These are phyloP conservation scores for Rynchops niger DNA, from an alignment of 2,113 vertebrate species.

Conservation along the genomic window DNA sequence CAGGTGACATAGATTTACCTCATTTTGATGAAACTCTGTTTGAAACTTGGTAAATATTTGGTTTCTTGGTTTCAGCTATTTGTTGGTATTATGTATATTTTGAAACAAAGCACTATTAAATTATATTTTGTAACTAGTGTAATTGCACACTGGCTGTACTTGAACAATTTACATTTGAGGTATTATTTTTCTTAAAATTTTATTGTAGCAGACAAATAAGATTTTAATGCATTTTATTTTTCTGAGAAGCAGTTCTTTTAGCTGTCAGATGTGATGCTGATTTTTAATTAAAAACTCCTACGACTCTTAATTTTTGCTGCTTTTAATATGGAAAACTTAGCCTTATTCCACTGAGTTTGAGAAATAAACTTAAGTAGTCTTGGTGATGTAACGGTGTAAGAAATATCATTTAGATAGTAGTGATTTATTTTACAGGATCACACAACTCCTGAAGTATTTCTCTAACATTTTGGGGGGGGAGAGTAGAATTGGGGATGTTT, in stretches of 20 bases:
- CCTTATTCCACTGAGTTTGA: not conserved
- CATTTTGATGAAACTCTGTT: slow-evolving; percentile 85
- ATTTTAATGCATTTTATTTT: slow-evolving; percentile 12
- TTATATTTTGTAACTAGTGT: slow-evolving; percentile 43
- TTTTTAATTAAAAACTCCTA: not conserved
- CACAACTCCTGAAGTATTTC: not conserved
- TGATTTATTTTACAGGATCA: not conserved
- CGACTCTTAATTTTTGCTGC: slow-evolving; percentile 20
- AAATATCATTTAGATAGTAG: not conserved
- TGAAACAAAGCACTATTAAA: slow-evolving; percentile 43
- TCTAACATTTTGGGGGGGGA: not conserved
- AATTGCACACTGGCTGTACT: slow-evolving; percentile 37
- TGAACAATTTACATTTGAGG: slow-evolving; percentile 42
- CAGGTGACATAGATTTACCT: slow-evolving; percentile 77
- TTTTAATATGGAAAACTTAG: not conserved
- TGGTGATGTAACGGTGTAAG: not conserved
- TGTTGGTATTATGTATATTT: slow-evolving; percentile 38
- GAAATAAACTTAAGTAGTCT: not conserved
- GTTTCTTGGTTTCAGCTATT: slow-evolving; percentile 32
- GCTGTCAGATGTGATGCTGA: not conserved
- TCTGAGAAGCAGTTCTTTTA: not conserved
- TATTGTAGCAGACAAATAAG: not conserved
- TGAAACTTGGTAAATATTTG: slow-evolving; percentile 67
- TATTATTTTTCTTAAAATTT: not conserved
- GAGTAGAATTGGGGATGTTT: not conserved